Base-by-base conservation (phyloP, 1,140 invertebrate species). In the Hyles euphorbiae region DNA sequence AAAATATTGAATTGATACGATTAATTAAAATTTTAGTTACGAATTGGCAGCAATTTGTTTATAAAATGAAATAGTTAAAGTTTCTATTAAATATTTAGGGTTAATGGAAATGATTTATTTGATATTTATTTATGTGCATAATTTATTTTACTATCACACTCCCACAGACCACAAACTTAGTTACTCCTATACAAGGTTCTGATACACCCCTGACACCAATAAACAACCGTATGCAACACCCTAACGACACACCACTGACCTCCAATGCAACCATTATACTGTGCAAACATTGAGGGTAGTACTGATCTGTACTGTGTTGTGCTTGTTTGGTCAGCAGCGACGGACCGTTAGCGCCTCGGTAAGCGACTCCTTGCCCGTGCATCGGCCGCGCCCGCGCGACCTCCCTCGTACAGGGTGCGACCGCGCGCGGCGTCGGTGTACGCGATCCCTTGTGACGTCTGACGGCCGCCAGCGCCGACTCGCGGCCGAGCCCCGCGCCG, bases 281-380 rank as follows among this genome's bases (percentile, higher is more conserved):
- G 73, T 78, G 63, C 78, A 64, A 83, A 76, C 70, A 76, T 81
- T 76, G 72, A 74, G 78, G 76, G 80, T 71, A 71, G 74, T 83
- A 88, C 80, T 88, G 84, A 88, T 81, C 70, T 84, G 81, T 82
- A 85, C 81, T 81, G 72, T 87, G 78, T 86, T 86, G 77, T 86
- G 82, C 82, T 88, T 85, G 81, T 88, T 86, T 86, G 85, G 82
- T 88, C 85, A 85, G 85, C 85, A 85, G 85, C 85, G 74, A 86
- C 85, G 85, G 85, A 88, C 82, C 85, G 83, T 81, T 87, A 88
- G 85, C 76, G 70, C 75, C 83, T 87, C 82, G 85, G 85, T 88
- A 88, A 88, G 85, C 83, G 79, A 81, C 70, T 67, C 47, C 53
- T 67, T 40, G 8, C 36, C 36, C 36, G 36, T 40, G 36, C 36